Evolutionary conservation across 1,140 invertebrate species (phyloP).

Genomic region (Drosophila pectinifera): DNA sequence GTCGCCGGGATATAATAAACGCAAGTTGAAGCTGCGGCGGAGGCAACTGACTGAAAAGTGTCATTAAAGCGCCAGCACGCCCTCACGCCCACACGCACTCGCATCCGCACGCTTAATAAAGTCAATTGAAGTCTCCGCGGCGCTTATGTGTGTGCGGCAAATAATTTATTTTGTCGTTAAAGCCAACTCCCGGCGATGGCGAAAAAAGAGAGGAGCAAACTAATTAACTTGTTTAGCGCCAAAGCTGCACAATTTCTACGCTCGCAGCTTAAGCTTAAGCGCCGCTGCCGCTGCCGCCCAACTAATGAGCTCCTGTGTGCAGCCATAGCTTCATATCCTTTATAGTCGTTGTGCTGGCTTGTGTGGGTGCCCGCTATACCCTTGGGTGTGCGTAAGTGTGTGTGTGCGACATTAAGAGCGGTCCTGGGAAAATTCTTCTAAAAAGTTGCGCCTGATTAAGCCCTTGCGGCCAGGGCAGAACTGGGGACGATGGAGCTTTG

Average conservation of each 20-base stretch:
- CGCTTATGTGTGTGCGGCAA: slow-evolving; percentile 55
- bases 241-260: slow-evolving; percentile 60
- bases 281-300: slow-evolving; percentile 48
- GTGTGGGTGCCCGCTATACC: slow-evolving; percentile 3
- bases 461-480: slow-evolving; percentile 43
- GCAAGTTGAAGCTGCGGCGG: slow-evolving; percentile 38
- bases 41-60: slow-evolving; percentile 61
- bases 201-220: slow-evolving; percentile 65
- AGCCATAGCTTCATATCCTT: slow-evolving; percentile 14
- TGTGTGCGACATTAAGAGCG: slow-evolving; percentile 31
- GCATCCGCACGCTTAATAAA: slow-evolving; percentile 54
- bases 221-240: slow-evolving; percentile 82
- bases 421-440: slow-evolving; percentile 39
- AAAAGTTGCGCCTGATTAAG: slow-evolving; percentile 63
- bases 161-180: slow-evolving; percentile 84
- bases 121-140: slow-evolving; percentile 68
- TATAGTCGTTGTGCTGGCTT: slow-evolving; percentile 13
- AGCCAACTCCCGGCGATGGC: slow-evolving; percentile 63
- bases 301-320: slow-evolving; percentile 63
- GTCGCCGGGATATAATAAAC: slow-evolving; percentile 56
- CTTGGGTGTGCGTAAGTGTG: background rate
- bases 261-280: slow-evolving; percentile 56
- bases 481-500: slow-evolving; percentile 3
- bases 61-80: slow-evolving; percentile 53
- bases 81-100: slow-evolving; percentile 19